Base-by-base conservation (phyloP, 2,113 vertebrate species). In the Gallinago jamesoni region DNA sequence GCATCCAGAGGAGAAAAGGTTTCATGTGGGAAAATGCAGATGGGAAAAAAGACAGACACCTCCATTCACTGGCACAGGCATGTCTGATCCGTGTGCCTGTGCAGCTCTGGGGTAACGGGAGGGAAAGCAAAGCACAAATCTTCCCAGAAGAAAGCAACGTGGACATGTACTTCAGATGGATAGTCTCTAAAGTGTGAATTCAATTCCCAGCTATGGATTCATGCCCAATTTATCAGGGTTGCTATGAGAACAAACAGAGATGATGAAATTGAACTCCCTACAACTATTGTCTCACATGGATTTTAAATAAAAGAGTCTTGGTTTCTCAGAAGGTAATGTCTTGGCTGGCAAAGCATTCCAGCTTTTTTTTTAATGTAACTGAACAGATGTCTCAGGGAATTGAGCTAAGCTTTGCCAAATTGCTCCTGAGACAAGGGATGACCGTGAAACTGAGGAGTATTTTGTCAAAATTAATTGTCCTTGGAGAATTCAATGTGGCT, bases 71-170 rank as follows among this genome's bases (percentile, higher is more conserved):
- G 47, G 27, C 1, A 0, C 1, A 3, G 39, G 25, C 64, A 57
- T 1, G 1, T 22, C 39, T 43, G 45, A 11, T 4, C 3, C 0
- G 0, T 30, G 11, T 43, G 12, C 30, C 57, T 43, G 33, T 8
- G 33, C 25, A 53, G 12, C 41, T 72, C 43, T 43, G 27, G 37
- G 37, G 37, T 23, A 39, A 22, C 0, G 1, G 25, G 35, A 80
- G 41, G 23, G 21, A 25, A 3, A 67, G 15, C 7, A 15, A 23
- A 0, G 2, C 30, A 37, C 47, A 74, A 59, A 50, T 25, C 37
- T 70, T 53, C n/a, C 60, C 0, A 0, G 47, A 67, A 68, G 53
- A 66, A 66, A 47, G 28, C 25, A 55, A 13, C 0, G 0, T n/a
- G 43, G 14, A 7, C 31, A 15, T 33, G 35, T 37, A 15, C 12